These are phyloP conservation scores for Syritta pipiens DNA, from an alignment of 2,888 invertebrate genomes.

Conservation along the genomic window DNA sequence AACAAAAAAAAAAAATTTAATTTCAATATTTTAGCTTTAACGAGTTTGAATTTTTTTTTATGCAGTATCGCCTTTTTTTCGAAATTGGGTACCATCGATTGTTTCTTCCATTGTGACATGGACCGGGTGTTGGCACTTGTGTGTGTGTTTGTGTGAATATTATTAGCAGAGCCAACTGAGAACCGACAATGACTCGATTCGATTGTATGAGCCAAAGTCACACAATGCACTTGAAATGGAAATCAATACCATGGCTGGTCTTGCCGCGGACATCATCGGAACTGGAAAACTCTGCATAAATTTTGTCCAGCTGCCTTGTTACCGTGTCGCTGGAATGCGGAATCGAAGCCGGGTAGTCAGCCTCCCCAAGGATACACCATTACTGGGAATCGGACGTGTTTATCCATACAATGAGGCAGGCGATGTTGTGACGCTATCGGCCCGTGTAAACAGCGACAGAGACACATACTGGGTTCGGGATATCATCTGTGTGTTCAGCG, in stretches of 20 bases:
- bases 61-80: slow-evolving; percentile 1
- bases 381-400: slow-evolving; percentile 61
- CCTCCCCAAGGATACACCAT: slow-evolving; percentile 57
- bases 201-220: slow-evolving; percentile 32
- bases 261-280: slow-evolving; percentile 1
- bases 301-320: slow-evolving; percentile 41
- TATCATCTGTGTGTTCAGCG: slow-evolving; percentile 35
- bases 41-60: slow-evolving; percentile 21
- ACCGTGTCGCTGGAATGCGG: slow-evolving; percentile 18
- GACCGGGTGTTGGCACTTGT: not conserved
- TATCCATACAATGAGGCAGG: slow-evolving; percentile 58
- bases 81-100: slow-evolving; percentile 10
- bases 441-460: slow-evolving; percentile 50
- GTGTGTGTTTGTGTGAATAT: not conserved
- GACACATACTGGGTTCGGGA: slow-evolving; percentile 39
- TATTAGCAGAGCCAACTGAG: slow-evolving; percentile 6
- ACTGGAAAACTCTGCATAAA: slow-evolving; percentile 46
- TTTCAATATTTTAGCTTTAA: slow-evolving; percentile 25
- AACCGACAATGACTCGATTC: not conserved
- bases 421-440: slow-evolving; percentile 27
- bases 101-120: not conserved
- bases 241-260: slow-evolving; percentile 37
- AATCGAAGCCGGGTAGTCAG: slow-evolving; percentile 35
- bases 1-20: not conserved
- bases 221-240: slow-evolving; percentile 53